These are phyloP conservation scores for Darwinula stevensoni DNA, from an alignment of 2,888 invertebrate species.

Conservation along the genomic window DNA sequence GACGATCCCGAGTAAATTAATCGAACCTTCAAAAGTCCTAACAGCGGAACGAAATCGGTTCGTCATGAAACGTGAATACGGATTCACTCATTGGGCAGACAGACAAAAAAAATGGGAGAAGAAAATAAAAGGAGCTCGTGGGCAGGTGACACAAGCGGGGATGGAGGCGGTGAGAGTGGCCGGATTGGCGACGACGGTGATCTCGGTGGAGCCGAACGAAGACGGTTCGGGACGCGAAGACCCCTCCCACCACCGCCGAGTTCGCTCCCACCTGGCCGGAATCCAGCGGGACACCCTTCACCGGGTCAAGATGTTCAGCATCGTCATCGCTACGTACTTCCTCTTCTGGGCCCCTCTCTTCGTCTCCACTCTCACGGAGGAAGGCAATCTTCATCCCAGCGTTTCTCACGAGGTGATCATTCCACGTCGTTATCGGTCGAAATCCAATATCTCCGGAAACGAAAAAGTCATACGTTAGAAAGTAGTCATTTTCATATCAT, in stretches of 20 bases:
- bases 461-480: too few relatives aligned
- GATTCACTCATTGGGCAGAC: too few relatives aligned
- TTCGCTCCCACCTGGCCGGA: constrained; percentile 1
- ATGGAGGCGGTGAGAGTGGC: constrained; percentile 54
- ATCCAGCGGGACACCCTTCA: not conserved
- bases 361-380: constrained; percentile 35
- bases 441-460: too few relatives aligned
- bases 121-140: too few relatives aligned
- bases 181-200: constrained; percentile 48
- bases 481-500: too few relatives aligned
- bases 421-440: too few relatives aligned
- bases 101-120: too few relatives aligned
- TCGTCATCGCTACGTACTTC: constrained; percentile 52
- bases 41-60: too few relatives aligned
- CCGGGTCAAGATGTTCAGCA: constrained; percentile 31
- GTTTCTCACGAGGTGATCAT: too few relatives aligned
- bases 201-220: constrained; percentile 30
- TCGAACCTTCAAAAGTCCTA: too few relatives aligned
- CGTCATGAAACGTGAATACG: too few relatives aligned
- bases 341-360: constrained; percentile 74
- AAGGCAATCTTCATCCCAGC: constrained; percentile 1
- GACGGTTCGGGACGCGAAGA: constrained; percentile 22
- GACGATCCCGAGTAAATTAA: too few relatives aligned
- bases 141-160: constrained; percentile 49
- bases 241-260: constrained; percentile 4